Percentiles rank a stretch among this genome's conserved stretches.
Conservation (phyloP, 2,888 invertebrate species). For the Vesta saturnalis region DNA sequence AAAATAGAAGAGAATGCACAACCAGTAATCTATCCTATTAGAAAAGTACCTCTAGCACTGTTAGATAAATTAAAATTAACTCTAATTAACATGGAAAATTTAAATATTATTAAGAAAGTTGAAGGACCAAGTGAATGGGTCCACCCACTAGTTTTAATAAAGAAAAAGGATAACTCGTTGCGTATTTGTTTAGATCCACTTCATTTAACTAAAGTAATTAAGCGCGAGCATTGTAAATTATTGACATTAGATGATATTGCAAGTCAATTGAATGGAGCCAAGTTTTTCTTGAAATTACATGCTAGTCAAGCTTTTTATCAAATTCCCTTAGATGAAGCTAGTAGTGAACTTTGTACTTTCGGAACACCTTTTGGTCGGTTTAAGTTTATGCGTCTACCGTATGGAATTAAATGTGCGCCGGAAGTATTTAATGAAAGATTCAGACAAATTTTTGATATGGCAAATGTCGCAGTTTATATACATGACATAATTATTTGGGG, state of each 20-base stretch:
- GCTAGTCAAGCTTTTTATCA: slow-evolving; percentile 5
- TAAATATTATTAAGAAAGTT: slow-evolving; percentile 35
- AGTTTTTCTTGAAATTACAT: neutral
- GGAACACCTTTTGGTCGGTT: no score
- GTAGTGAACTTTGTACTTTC: neutral
- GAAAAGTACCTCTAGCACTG: slow-evolving; percentile 36
- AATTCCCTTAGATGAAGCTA: neutral
- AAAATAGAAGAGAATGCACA: slow-evolving; percentile 26
- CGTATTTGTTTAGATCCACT: slow-evolving; percentile 40
- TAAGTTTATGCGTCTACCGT: slow-evolving; percentile 5
- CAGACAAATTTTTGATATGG: slow-evolving; percentile 12
- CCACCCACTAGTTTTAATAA: slow-evolving; percentile 37
- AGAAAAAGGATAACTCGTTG: slow-evolving; percentile 33
- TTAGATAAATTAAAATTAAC: slow-evolving; percentile 32
- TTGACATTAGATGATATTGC: neutral
- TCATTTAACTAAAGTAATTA: slow-evolving; percentile 35
- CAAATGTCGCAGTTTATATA: neutral
- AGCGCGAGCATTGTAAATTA: neutral
- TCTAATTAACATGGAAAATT: slow-evolving; percentile 30
- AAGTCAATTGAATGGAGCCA: neutral
- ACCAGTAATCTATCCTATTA: slow-evolving; percentile 23
- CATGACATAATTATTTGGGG: slow-evolving; percentile 14
- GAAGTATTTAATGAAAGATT: slow-evolving; percentile 11
- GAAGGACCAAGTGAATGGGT: slow-evolving; percentile 36
- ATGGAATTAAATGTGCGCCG: neutral